Evolutionary conservation across 1,140 invertebrate genomes (phyloP), one percentile per base, ranked within the genome.

Genomic region (Homarus americanus): DNA sequence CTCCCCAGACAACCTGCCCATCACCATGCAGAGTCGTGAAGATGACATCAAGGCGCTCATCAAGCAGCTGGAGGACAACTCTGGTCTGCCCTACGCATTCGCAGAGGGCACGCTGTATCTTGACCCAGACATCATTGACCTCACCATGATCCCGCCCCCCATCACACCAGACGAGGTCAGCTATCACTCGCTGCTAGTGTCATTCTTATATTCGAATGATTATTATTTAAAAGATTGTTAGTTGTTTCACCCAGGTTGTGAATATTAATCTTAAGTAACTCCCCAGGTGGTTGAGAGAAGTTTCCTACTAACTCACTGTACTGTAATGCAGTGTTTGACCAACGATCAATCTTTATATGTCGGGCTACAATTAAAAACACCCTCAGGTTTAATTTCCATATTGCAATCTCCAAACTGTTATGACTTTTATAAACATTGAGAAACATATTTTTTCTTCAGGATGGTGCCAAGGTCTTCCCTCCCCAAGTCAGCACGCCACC

Each of bases 81-180:
- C 98, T 94, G 97, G 97, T 2, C 94, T 98, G 12, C 97, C 97
- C 92, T 97, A 97, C 94, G 97, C 97, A 0, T 97, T 97, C 93
- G 95, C 95, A 0, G 95, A 96, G 92, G 95, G 95, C 40, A 96
- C 95, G 44, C 94, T 96, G 24, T 96, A 96, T 93, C 95, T 97
- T 91, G 97, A 98, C 94, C 96, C 97, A 38, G 97, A 98, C 95
- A 96, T 98, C 93, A 98, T 98, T 93, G 97, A 98, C 95, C 95
- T 98, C 94, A 98, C 97, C 63, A 95, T 97, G 93, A 96, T 98
- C 93, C 97, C 97, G 82, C 97, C 97, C 10, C 97, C 97, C 0
- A 96, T 96, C 93, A 97, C 97, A 3, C 96, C 97, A 15, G 97
- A 97, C 93, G 96, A 97, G 93, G 95, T 94, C 82, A 87, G 85